Base-by-base conservation (phyloP, 2,888 invertebrate genomes). In the Tillus elongatus region DNA sequence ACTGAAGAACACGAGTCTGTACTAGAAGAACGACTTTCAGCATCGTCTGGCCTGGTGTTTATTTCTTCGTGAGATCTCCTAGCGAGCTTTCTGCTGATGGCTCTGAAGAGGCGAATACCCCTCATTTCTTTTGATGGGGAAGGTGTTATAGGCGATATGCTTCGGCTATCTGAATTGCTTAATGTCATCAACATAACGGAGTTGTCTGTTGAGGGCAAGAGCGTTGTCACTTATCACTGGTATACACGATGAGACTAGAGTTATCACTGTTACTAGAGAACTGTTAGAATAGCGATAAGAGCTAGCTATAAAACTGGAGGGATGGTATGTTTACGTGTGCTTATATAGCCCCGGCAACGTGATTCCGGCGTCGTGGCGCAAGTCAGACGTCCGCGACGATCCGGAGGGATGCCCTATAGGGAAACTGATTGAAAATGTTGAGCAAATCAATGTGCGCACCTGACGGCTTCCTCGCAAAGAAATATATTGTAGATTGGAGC, bases 71-170 rank as follows among this genome's bases (percentile, higher is more conserved):
- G 60, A 38, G 72, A 67, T 30, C 71, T 66, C 35, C 75, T 68
- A 1, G 77, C 72, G 33, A 82, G 69, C 44, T 75, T 74, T 39
- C 74, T 69, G 58, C 76, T 75, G 44, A 82, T 71, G 15, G 77
- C 77, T 45, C 78, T 73, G 54, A 82, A 74, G 49, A 82, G 68
- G 32, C 79, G 69, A 41, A 77, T 68, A 34, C 79, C 79, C 6
- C 76, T 74, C 11, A 63, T 54, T 48, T 73, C 72, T 42, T 68
- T 64, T 2, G 72, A 69, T 0, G 75, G 68, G 40, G 76, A 75
- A 13, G 73, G 67, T 42, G 75, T 71, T 41, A 58, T 46, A 3
- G 63, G 60, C 13, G 71, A 71, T 8, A 61, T 45, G 49, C 65
- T 68, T 35, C 66, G 46, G 26, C 51, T 56, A 11, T 54, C 54